These are phyloP conservation scores for Erebia aethiops DNA, from an alignment of 2,888 invertebrate species.

Conservation along the genomic window DNA sequence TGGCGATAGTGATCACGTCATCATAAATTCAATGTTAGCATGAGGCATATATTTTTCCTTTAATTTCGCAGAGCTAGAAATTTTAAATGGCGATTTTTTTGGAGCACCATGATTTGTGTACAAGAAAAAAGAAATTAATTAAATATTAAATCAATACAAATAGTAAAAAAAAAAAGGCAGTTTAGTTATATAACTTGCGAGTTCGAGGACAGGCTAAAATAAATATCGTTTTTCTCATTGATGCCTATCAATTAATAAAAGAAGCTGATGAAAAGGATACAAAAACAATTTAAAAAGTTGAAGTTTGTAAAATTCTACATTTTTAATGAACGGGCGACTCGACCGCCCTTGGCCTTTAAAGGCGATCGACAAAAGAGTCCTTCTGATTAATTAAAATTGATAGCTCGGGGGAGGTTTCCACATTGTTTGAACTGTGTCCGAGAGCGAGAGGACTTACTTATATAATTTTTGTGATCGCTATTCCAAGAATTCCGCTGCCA, in stretches of 20 bases:
- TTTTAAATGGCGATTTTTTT: too few relatives aligned
- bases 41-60: too few relatives aligned
- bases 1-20: too few relatives aligned
- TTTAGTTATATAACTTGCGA: too few relatives aligned
- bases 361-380: conserved; percentile 30
- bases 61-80: too few relatives aligned
- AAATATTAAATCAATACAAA: too few relatives aligned
- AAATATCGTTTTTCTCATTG: too few relatives aligned
- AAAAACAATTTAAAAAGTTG: background rate
- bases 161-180: too few relatives aligned
- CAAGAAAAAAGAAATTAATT: too few relatives aligned
- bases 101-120: too few relatives aligned
- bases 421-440: conserved; percentile 17
- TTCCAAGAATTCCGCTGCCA: background rate
- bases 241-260: background rate
- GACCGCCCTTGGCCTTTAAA: conserved; percentile 16
- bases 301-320: background rate
- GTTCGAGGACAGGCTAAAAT: too few relatives aligned
- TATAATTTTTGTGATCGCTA: conserved; percentile 1
- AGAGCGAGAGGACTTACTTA: background rate
- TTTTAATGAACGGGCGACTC: background rate
- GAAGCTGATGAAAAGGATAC: background rate
- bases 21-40: too few relatives aligned
- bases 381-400: conserved; percentile 48
- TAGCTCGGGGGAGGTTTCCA: conserved; percentile 30